phyloP scores from a whole-genome alignment of 2,797 vertebrate species.

The Xenentodon cancila region DNA sequence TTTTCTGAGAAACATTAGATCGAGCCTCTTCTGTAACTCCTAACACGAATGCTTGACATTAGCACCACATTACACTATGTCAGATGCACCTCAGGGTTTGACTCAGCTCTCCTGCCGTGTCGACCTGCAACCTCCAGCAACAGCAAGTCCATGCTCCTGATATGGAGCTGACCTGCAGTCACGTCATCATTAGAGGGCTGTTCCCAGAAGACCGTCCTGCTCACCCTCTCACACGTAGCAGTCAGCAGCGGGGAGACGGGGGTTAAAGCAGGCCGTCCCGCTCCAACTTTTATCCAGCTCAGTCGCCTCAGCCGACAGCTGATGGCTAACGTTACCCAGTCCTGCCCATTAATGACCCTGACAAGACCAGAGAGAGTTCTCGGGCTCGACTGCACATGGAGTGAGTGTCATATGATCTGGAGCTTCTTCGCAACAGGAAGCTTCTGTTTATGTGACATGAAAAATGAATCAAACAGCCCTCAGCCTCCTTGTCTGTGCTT shows the following conservation, averaged over 20 bases:
- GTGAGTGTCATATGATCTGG: conserved; percentile 50
- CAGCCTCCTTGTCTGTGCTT: conserved; percentile 30
- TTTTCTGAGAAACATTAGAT: too few species aligned
- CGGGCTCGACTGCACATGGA: conserved; percentile 23
- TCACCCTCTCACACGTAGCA: conserved; percentile 57
- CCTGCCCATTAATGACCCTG: conserved; percentile 72
- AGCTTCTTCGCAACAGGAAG: conserved; percentile 55
- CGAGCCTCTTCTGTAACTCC: background rate
- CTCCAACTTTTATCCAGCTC: conserved; percentile 21
- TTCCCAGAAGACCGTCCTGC: conserved; percentile 77
- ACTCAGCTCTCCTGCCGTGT: conserved; percentile 6
- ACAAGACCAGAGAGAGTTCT: conserved; percentile 51
- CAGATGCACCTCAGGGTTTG: conserved; percentile 1
- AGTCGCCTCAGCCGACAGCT: conserved; percentile 36
- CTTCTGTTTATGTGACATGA: conserved; percentile 59
- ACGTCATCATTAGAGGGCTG: conserved; percentile 75
- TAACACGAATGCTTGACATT: conserved; percentile 10
- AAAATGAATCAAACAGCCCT: conserved; percentile 67
- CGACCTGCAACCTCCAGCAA: conserved; percentile 38
- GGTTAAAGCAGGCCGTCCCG: conserved; percentile 60
- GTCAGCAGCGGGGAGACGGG: conserved; percentile 66
- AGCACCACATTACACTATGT: conserved; percentile 23
- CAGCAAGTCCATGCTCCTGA: conserved; percentile 80
- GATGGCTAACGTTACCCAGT: conserved; percentile 67
- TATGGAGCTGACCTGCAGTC: conserved; percentile 76